Percentiles rank a stretch among this genome's conserved stretches.
Conservation (phyloP, 2,797 vertebrate species). For the Philypnodon macrostomus region DNA sequence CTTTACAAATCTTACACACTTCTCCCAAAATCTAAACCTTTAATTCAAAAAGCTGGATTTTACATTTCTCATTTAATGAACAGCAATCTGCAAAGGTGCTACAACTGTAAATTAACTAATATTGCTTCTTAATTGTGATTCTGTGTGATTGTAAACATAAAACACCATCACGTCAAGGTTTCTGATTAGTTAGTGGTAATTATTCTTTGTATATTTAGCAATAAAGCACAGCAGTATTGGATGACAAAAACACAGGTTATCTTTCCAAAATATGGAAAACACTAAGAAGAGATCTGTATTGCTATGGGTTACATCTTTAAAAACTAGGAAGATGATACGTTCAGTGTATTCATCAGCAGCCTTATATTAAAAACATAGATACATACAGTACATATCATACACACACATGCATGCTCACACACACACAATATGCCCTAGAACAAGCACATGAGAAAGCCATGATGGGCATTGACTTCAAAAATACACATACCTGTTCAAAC, state of each 20-base stretch:
- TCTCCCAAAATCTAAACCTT: slow-evolving; percentile 11
- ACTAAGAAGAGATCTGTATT: slow-evolving; percentile 52
- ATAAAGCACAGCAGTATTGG: slow-evolving; percentile 25
- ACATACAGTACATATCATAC: slow-evolving; percentile 28
- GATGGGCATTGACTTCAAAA: slow-evolving; percentile 51
- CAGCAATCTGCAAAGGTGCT: slow-evolving; percentile 46
- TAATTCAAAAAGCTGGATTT: slow-evolving; percentile 24
- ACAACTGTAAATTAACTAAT: slow-evolving; percentile 35
- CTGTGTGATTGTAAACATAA: slow-evolving; percentile 67
- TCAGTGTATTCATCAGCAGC: slow-evolving; percentile 63
- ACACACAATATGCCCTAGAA: slow-evolving; percentile 38
- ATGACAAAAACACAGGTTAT: slow-evolving; percentile 14
- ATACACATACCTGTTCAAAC: slow-evolving; percentile 53
- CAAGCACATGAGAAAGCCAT: slow-evolving; percentile 38
- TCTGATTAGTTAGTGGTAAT: slow-evolving; percentile 32
- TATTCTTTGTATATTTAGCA: slow-evolving; percentile 25
- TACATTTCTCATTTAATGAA: slow-evolving; percentile 35
- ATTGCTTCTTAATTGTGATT: slow-evolving; percentile 68
- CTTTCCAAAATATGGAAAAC: slow-evolving; percentile 33
- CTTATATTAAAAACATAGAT: slow-evolving; percentile 49
- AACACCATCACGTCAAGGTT: slow-evolving; percentile 27
- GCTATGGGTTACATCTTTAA: slow-evolving; percentile 40
- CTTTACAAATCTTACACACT: slow-evolving; percentile 32
- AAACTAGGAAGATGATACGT: slow-evolving; percentile 47
- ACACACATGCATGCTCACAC: slow-evolving; percentile 36